A percentile compares a stretch with the other conserved stretches of the same genome.
Evolutionary conservation across 1,140 invertebrate species (phyloP).

Genomic region (Contarinia nasturtii): DNA sequence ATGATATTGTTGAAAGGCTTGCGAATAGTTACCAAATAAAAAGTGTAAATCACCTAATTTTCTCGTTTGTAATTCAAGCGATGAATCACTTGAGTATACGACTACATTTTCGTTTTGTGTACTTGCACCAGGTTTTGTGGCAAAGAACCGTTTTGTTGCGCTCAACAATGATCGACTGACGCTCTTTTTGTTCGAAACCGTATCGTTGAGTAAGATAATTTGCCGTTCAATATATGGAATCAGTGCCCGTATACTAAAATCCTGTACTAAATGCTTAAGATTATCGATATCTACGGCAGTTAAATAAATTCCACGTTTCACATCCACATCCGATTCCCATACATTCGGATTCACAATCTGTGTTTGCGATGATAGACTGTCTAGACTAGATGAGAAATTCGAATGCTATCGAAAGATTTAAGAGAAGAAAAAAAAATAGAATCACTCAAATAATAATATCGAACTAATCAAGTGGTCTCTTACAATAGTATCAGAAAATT

Average conservation of each 20-base stretch:
- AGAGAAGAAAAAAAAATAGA: neutral
- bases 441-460: neutral
- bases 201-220: conserved; percentile 64
- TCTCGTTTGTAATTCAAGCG: conserved; percentile 75
- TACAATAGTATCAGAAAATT: conserved; percentile 19
- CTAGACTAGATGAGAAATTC: conserved; percentile 31
- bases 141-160: conserved; percentile 90
- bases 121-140: conserved; percentile 63
- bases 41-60: conserved; percentile 90
- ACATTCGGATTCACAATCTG: conserved; percentile 36
- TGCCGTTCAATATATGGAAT: conserved; percentile 80
- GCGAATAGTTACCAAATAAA: conserved; percentile 83
- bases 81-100: conserved; percentile 68
- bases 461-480: neutral
- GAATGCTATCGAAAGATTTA: conserved; percentile 10
- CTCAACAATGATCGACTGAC: conserved; percentile 80
- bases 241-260: conserved; percentile 70
- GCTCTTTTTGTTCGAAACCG: conserved; percentile 73
- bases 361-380: conserved; percentile 30
- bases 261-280: conserved; percentile 66
- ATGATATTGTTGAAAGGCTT: conserved; percentile 88
- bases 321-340: conserved; percentile 27
- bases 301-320: conserved; percentile 51
- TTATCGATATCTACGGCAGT: conserved; percentile 66
- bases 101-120: conserved; percentile 53